Evolutionary conservation across 1,140 invertebrate genomes (phyloP).

Genomic region (Caenorhabditis remanei): DNA sequence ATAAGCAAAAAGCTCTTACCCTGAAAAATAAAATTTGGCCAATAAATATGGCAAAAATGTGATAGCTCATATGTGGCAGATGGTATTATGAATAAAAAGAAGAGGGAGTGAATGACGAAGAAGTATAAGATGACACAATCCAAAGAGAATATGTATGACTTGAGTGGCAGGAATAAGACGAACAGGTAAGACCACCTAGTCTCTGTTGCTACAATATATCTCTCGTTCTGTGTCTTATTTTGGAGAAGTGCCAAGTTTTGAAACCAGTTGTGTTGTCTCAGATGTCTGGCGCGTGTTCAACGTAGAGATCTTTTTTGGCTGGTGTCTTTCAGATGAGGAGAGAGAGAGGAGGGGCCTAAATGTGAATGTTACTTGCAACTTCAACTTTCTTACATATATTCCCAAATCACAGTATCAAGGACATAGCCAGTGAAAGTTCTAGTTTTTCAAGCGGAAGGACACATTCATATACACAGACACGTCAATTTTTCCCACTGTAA

Average conservation of each 20-base stretch:
- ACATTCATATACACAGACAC: background rate
- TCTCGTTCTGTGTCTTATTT: constrained; percentile 41
- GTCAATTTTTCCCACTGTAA: background rate
- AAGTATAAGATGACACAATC: constrained; percentile 41
- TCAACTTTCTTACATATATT: constrained; percentile 45
- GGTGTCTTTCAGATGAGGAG: background rate
- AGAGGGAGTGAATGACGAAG: background rate
- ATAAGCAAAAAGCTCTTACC: background rate
- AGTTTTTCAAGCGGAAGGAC: constrained; percentile 39
- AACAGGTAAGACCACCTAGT: constrained; percentile 50
- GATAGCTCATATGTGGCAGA: constrained; percentile 22
- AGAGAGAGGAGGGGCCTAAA: constrained; percentile 9
- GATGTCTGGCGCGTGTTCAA: constrained; percentile 50
- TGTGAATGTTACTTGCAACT: constrained; percentile 39
- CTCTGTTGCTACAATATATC: constrained; percentile 38
- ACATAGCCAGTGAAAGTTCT: constrained; percentile 34
- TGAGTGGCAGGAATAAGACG: constrained; percentile 53
- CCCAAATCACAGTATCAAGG: constrained; percentile 52
- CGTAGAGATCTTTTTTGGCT: background rate
- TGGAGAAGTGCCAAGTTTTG: constrained; percentile 54
- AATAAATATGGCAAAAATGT: background rate
- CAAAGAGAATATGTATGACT: constrained; percentile 49
- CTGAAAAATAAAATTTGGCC: background rate
- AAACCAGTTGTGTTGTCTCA: constrained; percentile 49
- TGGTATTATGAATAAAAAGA: constrained; percentile 21